These are phyloP conservation scores for Colistium nudipinnis DNA, from an alignment of 2,113 vertebrate species.

Conservation along the genomic window DNA sequence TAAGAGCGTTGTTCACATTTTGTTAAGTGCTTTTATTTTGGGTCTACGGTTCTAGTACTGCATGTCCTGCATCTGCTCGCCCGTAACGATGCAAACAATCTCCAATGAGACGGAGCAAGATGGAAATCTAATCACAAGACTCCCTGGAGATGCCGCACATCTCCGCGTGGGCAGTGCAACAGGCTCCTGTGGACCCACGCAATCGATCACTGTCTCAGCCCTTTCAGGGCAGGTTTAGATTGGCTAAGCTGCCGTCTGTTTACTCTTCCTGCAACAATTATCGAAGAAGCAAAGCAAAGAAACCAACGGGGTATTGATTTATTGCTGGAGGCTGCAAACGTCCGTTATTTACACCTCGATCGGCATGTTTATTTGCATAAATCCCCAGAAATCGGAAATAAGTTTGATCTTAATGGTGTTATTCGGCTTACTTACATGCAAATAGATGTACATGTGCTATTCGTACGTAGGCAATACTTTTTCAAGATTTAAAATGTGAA, in stretches of 20 bases:
- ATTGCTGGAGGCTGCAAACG: too few species aligned
- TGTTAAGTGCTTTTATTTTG: background rate
- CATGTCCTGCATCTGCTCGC: background rate
- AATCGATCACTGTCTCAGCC: slow-evolving; percentile 52
- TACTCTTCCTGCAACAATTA: background rate
- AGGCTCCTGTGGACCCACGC: slow-evolving; percentile 23
- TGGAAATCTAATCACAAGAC: slow-evolving; percentile 56
- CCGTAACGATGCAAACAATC: slow-evolving; percentile 37
- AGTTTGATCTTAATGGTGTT: too few species aligned
- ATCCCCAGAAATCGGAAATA: too few species aligned
- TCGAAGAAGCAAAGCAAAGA: too few species aligned
- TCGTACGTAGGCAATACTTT: too few species aligned
- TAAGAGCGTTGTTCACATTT: background rate
- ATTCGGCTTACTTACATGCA: too few species aligned
- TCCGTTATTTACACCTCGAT: too few species aligned
- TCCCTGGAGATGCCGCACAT: slow-evolving; percentile 44
- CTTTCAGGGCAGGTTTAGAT: background rate
- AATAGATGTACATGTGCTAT: too few species aligned
- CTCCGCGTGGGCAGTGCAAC: slow-evolving; percentile 25
- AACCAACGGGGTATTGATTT: too few species aligned
- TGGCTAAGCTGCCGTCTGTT: background rate
- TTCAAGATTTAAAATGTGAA: too few species aligned
- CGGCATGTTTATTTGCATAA: too few species aligned
- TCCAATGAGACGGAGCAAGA: slow-evolving; percentile 41
- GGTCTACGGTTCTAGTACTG: background rate